Base-by-base conservation (phyloP, 2,113 vertebrate species). In the Cochlearius cochlearius region DNA sequence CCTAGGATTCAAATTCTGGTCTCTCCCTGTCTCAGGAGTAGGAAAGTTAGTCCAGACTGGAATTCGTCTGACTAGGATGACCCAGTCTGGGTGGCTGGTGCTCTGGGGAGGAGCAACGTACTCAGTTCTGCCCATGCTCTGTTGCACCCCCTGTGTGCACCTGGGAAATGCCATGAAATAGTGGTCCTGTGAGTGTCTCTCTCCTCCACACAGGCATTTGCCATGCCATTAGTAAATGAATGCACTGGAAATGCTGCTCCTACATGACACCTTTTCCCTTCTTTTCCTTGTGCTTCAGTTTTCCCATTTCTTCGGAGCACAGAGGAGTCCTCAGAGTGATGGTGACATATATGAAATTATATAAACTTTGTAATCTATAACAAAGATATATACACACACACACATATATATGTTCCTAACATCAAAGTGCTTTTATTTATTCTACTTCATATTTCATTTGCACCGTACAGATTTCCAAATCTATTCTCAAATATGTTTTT, bases 71-170 rank as follows among this genome's bases (percentile, higher is more conserved):
- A 19, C 36, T 81, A 27, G 80, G 6, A 43, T 22, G n/a, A 30
- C 22, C 18, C n/a, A 43, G 11, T 7, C 7, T 17, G 30, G 3
- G 18, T 72, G 67, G 20, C 19, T 80, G 39, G 18, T 64, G 15
- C 10, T 36, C 43, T 36, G 30, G 63, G 10, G 5, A 8, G 12
- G 16, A 72, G 19, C 0, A 3, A 41, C 1, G 0, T 23, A 14
- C 12, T 74, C 36, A 34, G 36, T 49, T 78, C 52, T 90, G 49
- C 10, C 34, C 11, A 9, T 34, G 39, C 15, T 55, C 38, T 74
- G 10, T 60, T 15, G 26, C 27, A 50, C 2, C 1, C 15, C 4
- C 6, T 2, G 0, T 8, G 32, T 34, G 26, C 8, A 3, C 12
- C 53, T 29, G n/a, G 39, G 29, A 79, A 92, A 47, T 30, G 6